phyloP scores from a whole-genome alignment of 30 jellyfish, hydroid and myxozoan genomes.

The Pseudorhiza aurosa region DNA sequence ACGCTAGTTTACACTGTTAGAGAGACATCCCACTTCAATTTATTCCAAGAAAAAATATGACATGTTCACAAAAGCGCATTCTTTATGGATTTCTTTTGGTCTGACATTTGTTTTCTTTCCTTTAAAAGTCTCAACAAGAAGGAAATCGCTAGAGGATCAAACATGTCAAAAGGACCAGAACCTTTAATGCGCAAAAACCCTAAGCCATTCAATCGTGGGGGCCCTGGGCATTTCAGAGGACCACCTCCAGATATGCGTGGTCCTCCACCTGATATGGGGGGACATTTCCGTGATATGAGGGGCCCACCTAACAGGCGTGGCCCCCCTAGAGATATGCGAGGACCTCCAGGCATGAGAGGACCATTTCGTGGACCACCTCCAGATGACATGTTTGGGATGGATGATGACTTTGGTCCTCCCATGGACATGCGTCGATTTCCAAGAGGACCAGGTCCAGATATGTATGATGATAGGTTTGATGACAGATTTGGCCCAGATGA shows the following conservation, averaged over 20 bases:
- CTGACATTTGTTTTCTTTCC: no score
- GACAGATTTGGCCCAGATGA: conserved; percentile 49
- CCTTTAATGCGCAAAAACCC: conserved; percentile 65
- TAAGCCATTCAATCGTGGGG: conserved; percentile 59
- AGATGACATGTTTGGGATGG: conserved; percentile 56
- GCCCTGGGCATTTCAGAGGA: conserved; percentile 74
- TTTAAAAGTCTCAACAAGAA: no score
- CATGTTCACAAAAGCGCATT: no score
- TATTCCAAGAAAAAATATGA: no score
- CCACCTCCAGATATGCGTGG: conserved; percentile 77
- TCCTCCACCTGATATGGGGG: conserved; percentile 61
- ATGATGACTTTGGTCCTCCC: conserved; percentile 65
- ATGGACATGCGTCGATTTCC: conserved; percentile 64
- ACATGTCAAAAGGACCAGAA: conserved; percentile 55
- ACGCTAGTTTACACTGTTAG: no score
- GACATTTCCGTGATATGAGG: conserved; percentile 23
- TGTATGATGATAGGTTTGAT: conserved; percentile 45
- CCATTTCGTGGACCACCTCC: conserved; percentile 75
- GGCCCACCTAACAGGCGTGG: conserved; percentile 53
- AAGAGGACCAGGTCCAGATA: conserved; percentile 60
- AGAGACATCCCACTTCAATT: no score
- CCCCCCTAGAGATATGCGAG: conserved; percentile 46
- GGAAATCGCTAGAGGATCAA: neutral
- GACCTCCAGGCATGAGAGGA: conserved; percentile 63
- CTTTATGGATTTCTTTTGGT: no score